A percentile compares a stretch with the other conserved stretches of the same genome.
Conservation (phyloP, 2,113 vertebrate species). For the Lasiurus borealis region DNA sequence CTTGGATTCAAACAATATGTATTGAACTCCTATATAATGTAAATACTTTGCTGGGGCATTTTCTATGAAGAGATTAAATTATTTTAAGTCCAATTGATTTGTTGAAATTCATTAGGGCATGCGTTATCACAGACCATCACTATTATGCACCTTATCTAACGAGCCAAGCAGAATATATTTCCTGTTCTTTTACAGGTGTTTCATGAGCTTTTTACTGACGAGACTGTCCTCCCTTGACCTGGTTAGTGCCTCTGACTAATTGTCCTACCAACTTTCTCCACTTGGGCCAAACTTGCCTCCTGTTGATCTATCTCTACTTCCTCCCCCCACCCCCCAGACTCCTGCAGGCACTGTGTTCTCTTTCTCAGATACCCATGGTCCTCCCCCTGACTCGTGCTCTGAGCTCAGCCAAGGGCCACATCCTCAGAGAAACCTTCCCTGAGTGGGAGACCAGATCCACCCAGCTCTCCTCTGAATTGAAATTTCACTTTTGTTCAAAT, state of each 20-base stretch:
- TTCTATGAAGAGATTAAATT: conserved; percentile 41
- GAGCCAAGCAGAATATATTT: not conserved
- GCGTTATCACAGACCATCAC: not conserved
- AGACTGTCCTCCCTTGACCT: not conserved
- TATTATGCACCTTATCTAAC: not conserved
- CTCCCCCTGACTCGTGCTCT: not conserved
- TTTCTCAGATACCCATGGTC: not conserved
- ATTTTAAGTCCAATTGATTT: conserved; percentile 58
- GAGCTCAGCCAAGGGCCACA: not conserved
- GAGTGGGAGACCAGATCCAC: not conserved
- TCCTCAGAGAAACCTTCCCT: not conserved
- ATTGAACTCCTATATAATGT: not conserved
- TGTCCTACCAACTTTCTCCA: fast-evolving
- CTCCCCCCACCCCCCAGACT: fast-evolving
- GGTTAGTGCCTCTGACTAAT: fast-evolving
- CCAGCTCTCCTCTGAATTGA: not conserved
- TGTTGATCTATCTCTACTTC: not conserved
- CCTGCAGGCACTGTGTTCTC: not conserved
- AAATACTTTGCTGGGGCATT: not conserved
- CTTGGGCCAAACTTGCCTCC: not conserved
- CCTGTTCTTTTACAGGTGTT: not conserved
- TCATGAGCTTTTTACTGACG: not conserved
- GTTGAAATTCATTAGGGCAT: conserved; percentile 55
- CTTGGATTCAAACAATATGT: not conserved
- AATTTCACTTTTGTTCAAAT: not conserved